Conservation (phyloP, 2,113 vertebrate genomes). For the Canis aureus region DNA sequence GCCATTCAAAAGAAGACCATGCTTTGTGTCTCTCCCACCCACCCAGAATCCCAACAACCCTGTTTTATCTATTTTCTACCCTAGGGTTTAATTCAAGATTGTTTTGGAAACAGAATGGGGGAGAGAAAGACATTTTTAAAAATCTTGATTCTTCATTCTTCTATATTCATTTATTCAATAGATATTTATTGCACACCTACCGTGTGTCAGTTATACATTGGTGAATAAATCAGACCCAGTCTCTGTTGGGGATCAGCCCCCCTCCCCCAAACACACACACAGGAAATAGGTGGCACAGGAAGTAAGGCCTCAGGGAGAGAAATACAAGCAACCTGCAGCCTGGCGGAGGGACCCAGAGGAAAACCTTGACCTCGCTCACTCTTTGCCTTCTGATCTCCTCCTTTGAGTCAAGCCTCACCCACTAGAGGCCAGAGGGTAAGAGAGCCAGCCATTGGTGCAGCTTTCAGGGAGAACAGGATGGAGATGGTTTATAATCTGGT, state of each 20-base stretch:
- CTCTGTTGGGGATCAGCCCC: not conserved
- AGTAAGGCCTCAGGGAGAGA: not conserved
- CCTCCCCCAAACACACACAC: not conserved
- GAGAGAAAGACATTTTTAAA: not conserved
- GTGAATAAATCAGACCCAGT: conserved; percentile 33
- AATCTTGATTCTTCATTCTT: not conserved
- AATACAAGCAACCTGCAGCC: not conserved
- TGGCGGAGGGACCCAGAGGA: not conserved
- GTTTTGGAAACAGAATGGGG: not conserved
- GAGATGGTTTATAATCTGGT: not conserved
- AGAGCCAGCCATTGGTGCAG: not conserved
- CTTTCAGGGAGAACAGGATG: not conserved
- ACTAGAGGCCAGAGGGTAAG: not conserved
- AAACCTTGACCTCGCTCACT: not conserved
- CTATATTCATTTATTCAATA: conserved; percentile 55
- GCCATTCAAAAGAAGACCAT: not conserved
- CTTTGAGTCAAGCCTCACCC: not conserved
- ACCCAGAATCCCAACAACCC: not conserved
- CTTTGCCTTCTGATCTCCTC: not conserved
- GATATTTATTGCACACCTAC: conserved; percentile 53
- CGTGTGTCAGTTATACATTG: not conserved
- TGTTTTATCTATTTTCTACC: not conserved
- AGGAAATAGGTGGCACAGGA: conserved; percentile 48
- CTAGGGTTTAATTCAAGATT: not conserved
- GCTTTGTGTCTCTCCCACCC: not conserved